Evolutionary conservation across 2,888 invertebrate genomes (phyloP).

Genomic region (Mimas tiliae): DNA sequence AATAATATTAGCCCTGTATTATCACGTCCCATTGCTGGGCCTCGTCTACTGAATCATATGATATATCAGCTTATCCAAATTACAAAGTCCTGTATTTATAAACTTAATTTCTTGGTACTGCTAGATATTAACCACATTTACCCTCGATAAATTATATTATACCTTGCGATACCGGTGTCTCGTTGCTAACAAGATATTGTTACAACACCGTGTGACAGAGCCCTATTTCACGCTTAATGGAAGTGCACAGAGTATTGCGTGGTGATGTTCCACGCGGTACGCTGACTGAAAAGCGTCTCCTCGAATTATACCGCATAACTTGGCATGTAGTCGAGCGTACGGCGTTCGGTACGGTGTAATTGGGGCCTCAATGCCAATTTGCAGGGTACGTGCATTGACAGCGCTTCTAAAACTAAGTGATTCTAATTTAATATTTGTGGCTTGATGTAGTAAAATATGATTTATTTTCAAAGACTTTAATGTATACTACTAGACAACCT

Average conservation of each 20-base stretch:
- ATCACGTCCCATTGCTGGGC: too few species aligned
- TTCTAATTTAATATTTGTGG: slow-evolving; percentile 34
- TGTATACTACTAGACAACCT: too few species aligned
- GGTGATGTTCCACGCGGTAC: slow-evolving; percentile 55
- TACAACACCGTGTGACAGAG: slow-evolving; percentile 43
- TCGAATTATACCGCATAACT: slow-evolving; percentile 58
- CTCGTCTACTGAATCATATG: too few species aligned
- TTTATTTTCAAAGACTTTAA: neutral
- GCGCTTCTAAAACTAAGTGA: slow-evolving; percentile 42
- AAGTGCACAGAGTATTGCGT: slow-evolving; percentile 53
- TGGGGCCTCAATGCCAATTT: slow-evolving; percentile 63
- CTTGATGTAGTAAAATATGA: slow-evolving; percentile 28
- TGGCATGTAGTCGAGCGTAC: slow-evolving; percentile 55
- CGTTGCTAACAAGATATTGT: slow-evolving; percentile 10
- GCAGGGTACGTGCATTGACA: slow-evolving; percentile 36
- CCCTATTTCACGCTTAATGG: slow-evolving; percentile 54
- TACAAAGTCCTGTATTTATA: too few species aligned
- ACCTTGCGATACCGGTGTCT: neutral
- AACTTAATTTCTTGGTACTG: neutral
- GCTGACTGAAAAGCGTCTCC: slow-evolving; percentile 58
- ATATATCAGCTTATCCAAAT: too few species aligned
- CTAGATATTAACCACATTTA: neutral
- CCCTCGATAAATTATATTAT: neutral
- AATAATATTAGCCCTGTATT: too few species aligned
- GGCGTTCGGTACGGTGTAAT: slow-evolving; percentile 56